Evolutionary conservation across 2,888 invertebrate species (phyloP).

Genomic region (Neocrepidodera transversa): DNA sequence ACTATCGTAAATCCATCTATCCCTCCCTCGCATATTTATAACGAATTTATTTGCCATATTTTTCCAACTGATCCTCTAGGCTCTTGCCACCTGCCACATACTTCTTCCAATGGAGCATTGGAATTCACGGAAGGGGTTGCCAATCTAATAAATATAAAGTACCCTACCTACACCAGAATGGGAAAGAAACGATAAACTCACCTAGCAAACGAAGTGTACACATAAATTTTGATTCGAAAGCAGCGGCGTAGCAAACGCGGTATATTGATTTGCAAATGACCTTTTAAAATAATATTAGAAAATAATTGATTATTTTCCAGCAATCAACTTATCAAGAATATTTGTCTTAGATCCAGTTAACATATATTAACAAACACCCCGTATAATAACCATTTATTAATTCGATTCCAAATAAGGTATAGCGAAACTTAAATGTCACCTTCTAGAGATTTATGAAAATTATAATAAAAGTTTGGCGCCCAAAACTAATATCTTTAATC

Average conservation of each 20-base stretch:
- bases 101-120: conserved; percentile 2
- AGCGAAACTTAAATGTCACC: no score
- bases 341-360: no score
- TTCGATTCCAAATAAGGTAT: no score
- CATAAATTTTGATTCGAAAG: conserved; percentile 8
- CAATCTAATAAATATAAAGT: conserved; percentile 14
- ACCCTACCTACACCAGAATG: neutral
- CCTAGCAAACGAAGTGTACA: neutral
- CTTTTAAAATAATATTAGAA: no score
- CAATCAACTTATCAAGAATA: no score
- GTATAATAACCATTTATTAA: no score
- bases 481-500: neutral
- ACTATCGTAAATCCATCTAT: neutral
- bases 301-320: no score
- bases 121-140: conserved; percentile 7
- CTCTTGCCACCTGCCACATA: conserved; percentile 7
- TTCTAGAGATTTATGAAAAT: neutral
- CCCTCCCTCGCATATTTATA: neutral
- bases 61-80: conserved; percentile 1
- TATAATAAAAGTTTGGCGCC: neutral
- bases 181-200: conserved; percentile 4
- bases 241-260: neutral
- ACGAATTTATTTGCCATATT: conserved; percentile 1
- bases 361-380: no score
- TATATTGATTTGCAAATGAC: no score